Conservation (phyloP, 1,140 invertebrate species). For the Drosophila nigromelanica region DNA sequence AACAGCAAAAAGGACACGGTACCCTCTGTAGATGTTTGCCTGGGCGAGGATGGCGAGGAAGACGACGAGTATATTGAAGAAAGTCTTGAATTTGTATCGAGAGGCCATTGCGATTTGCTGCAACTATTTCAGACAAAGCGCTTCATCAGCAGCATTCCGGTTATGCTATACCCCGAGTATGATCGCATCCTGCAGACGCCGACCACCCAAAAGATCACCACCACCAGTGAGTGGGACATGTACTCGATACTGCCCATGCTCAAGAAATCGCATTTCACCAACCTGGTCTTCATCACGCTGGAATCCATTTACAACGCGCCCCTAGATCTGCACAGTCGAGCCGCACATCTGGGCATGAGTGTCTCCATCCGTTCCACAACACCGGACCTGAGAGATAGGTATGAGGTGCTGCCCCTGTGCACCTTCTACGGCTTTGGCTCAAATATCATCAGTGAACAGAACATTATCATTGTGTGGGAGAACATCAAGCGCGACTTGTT, state of each 20-base stretch:
- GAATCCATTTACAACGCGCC: slow-evolving; percentile 70
- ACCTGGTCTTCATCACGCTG: slow-evolving; percentile 62
- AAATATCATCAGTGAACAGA: slow-evolving; percentile 60
- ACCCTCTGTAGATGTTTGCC: not conserved
- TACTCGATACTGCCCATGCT: slow-evolving; percentile 72
- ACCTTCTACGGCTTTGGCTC: slow-evolving; percentile 51
- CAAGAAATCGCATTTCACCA: slow-evolving; percentile 60
- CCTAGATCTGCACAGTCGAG: slow-evolving; percentile 25
- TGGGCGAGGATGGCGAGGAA: slow-evolving; percentile 26
- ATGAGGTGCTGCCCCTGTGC: slow-evolving; percentile 42
- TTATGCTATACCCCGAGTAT: slow-evolving; percentile 62
- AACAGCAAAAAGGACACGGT: not conserved
- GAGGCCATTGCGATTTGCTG: slow-evolving; percentile 70
- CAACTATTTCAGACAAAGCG: slow-evolving; percentile 64
- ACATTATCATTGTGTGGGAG: slow-evolving; percentile 61
- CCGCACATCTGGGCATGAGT: slow-evolving; percentile 46
- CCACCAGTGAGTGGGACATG: slow-evolving; percentile 67
- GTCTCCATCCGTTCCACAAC: slow-evolving; percentile 49
- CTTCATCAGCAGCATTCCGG: slow-evolving; percentile 46
- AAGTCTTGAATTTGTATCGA: slow-evolving; percentile 53
- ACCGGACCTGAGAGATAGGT: not conserved
- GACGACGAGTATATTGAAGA: slow-evolving; percentile 36
- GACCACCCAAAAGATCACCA: slow-evolving; percentile 34
- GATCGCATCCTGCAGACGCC: not conserved
- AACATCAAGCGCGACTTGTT: slow-evolving; percentile 55